Conservation (phyloP, 2,797 vertebrate species). For the Ctenopoma kingsleyae region DNA sequence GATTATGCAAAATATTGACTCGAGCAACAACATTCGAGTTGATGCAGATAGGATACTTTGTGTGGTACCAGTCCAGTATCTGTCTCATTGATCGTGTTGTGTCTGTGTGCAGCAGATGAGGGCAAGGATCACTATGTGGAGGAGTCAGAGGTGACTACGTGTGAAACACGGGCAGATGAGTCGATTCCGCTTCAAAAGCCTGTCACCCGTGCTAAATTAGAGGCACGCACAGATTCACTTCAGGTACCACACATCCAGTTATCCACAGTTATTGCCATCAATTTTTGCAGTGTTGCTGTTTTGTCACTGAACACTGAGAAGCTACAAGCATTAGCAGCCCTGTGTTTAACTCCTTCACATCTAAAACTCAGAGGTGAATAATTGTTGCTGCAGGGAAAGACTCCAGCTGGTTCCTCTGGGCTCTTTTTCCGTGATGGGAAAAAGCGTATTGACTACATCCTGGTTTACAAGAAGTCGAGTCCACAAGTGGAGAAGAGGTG, state of each 20-base stretch:
- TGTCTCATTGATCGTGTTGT: conserved; percentile 31
- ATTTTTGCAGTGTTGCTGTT: background rate
- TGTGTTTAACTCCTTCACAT: conserved; percentile 2
- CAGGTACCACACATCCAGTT: conserved; percentile 81
- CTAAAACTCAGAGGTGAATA: conserved; percentile 11
- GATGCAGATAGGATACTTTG: background rate
- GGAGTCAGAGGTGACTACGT: conserved; percentile 90
- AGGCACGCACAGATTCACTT: conserved; percentile 84
- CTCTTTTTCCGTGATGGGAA: conserved; percentile 97
- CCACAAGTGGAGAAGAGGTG: conserved; percentile 96
- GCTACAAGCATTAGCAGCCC: background rate
- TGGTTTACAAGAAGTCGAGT: conserved; percentile 98
- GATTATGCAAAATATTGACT: conserved; percentile 52
- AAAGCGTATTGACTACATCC: conserved; percentile 96
- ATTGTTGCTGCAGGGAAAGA: conserved; percentile 78
- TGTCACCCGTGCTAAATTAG: conserved; percentile 86
- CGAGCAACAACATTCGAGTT: conserved; percentile 19
- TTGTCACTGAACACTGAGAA: background rate
- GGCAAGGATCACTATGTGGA: conserved; percentile 88
- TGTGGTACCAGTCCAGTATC: conserved; percentile 3
- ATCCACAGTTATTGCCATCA: background rate
- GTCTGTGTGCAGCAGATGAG: conserved; percentile 79
- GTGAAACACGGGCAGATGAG: conserved; percentile 88
- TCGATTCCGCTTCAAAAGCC: conserved; percentile 90
- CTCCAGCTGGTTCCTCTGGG: conserved; percentile 84